Base-by-base conservation (phyloP, 2,888 invertebrate species). In the Drosophila emarginata region DNA sequence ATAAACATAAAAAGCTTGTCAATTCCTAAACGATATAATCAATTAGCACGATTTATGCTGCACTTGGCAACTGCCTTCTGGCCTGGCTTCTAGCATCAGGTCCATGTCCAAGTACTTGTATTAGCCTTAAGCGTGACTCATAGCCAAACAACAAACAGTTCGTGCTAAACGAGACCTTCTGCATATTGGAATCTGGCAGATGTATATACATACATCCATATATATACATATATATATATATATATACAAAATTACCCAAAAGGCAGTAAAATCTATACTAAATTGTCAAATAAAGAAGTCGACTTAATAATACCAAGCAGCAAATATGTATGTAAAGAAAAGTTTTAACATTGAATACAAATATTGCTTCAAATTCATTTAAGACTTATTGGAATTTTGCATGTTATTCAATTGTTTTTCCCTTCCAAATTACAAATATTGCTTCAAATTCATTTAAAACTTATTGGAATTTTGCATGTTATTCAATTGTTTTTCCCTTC, bases 31-130 rank as follows among this genome's bases (percentile, higher is more conserved):
- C 79, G 84, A 87, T 86, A 79, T 72, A 78, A 85, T 85, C 88
- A 80, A 86, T 85, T 85, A 83, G 79, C 84, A 85, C 83, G 84
- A 87, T 73, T 86, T 87, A 86, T 87, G 87, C 77, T 87, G 84
- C 84, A 85, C 78, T 85, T 79, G 79, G 70, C 73, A 39, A 67
- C 57, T 64, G 64, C 64, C 50, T 32, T 53, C 58, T 36, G 39
- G 61, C 67, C 63, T 65, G 58, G 62, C 61, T 60, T 39, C 61
- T 26, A 36, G 18, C 50, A 51, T 54, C 68, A 58, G 70, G 64
- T 72, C 71, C 71, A 71, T 71, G 66, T 71, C 72, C 72, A 72
- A 77, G 78, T 75, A 64, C 77, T 77, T 65, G 66, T 66, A 70
- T 68, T 76, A 72, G 78, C 77, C 72, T 61, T 72, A 64, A 72